Evolutionary conservation across 2,113 vertebrate genomes (phyloP).

Genomic region (Mungos mungo): DNA sequence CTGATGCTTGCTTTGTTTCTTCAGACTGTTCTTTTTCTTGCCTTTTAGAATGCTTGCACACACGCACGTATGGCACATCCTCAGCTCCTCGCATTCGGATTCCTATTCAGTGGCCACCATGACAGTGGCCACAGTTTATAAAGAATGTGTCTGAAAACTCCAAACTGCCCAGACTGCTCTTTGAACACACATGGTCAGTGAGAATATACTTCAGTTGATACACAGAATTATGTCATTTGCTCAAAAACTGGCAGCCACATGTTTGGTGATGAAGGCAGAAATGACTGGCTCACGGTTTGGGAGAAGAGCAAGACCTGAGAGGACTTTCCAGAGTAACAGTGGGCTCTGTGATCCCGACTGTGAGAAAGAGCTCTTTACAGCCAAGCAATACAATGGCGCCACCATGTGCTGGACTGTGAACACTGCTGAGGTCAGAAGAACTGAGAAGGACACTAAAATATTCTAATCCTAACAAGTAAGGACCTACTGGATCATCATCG

Average conservation of each 20-base stretch:
- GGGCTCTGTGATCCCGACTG: slow-evolving; percentile 95
- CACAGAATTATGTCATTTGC: slow-evolving; percentile 64
- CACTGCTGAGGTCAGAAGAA: slow-evolving; percentile 92
- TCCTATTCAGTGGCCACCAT: no score
- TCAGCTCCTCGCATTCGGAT: no score
- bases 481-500: slow-evolving; percentile 75
- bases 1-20: background rate
- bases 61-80: no score
- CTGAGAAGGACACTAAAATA: slow-evolving; percentile 89
- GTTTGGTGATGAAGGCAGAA: slow-evolving; percentile 93
- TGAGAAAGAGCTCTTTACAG: slow-evolving; percentile 89
- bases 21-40: background rate
- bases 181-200: rapidly evolving
- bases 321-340: slow-evolving; percentile 92
- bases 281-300: slow-evolving; percentile 76
- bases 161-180: slow-evolving; percentile 77
- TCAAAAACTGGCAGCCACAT: slow-evolving; percentile 89
- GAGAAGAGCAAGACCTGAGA: slow-evolving; percentile 83
- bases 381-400: slow-evolving; percentile 92
- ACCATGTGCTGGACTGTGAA: slow-evolving; percentile 97
- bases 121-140: no score
- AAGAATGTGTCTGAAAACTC: slow-evolving; percentile 79
- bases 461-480: slow-evolving; percentile 89
- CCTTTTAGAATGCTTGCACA: background rate
- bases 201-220: slow-evolving; percentile 68